Evolutionary conservation across 2,888 invertebrate genomes (phyloP).

Genomic region (Sipha maydis): DNA sequence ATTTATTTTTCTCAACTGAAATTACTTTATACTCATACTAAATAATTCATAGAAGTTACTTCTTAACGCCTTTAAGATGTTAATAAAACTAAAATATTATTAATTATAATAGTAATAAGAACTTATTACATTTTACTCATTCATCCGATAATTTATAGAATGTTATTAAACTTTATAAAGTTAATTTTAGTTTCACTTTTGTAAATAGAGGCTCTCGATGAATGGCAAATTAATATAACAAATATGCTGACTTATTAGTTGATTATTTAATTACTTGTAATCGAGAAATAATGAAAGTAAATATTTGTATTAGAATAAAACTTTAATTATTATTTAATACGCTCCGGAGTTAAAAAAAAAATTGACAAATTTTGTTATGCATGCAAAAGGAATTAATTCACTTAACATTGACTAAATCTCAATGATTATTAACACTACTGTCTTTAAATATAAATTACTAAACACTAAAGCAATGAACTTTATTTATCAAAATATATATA

Average conservation of each 20-base stretch:
- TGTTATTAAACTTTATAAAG: background rate
- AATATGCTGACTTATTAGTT: background rate
- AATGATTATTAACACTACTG: background rate
- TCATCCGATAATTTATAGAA: no score
- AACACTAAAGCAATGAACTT: background rate
- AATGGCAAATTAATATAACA: background rate
- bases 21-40: no score
- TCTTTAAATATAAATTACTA: background rate
- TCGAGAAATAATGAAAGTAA: background rate
- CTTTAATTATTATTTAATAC: background rate
- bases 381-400: background rate
- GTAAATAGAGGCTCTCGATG: background rate
- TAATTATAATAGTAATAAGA: no score
- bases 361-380: background rate
- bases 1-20: no score
- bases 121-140: no score
- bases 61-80: no score
- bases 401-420: background rate
- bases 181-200: background rate
- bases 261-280: conserved; percentile 12
- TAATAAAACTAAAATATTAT: no score
- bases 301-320: background rate
- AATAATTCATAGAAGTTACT: no score
- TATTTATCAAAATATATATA: background rate
- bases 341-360: background rate